A percentile compares a stretch with the other conserved stretches of the same genome.
phyloP scores from a whole-genome alignment of 1,140 invertebrate species.

The Himalopsyche phryganea region DNA sequence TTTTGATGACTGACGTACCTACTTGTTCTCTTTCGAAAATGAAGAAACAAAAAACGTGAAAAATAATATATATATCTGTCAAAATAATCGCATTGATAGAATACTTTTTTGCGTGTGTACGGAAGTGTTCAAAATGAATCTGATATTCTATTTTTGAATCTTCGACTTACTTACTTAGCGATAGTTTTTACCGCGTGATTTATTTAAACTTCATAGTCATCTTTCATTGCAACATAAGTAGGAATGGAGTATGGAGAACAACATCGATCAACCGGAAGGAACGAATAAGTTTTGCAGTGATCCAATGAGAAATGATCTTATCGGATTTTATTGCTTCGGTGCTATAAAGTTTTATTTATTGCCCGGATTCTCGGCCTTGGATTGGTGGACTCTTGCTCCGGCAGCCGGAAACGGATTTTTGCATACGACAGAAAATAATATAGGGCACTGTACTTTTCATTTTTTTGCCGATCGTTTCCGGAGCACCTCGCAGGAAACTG shows the following conservation, averaged over 20 bases:
- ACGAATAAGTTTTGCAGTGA: constrained; percentile 30
- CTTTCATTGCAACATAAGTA: no score
- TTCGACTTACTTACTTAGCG: no score
- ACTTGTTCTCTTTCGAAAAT: no score
- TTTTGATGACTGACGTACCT: no score
- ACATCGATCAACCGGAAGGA: constrained; percentile 32
- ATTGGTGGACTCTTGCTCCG: constrained; percentile 21
- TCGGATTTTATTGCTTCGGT: constrained; percentile 31
- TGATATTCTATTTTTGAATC: no score
- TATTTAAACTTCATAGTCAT: no score
- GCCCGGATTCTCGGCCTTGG: constrained; percentile 15
- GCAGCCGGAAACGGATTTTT: constrained; percentile 22
- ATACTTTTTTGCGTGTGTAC: no score
- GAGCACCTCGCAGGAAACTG: constrained; percentile 9
- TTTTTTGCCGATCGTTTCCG: constrained; percentile 4
- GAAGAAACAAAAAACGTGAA: no score
- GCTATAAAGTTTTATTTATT: constrained; percentile 34
- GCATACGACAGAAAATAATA: constrained; percentile 28
- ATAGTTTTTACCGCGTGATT: no score
- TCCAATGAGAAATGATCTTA: constrained; percentile 34
- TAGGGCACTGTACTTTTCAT: constrained; percentile 11
- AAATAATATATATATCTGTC: no score
- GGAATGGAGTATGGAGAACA: neutral
- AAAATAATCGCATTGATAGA: no score
- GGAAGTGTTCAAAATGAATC: no score